Evolutionary conservation across 2,888 invertebrate genomes (phyloP).

Genomic region (Barypeithes pellucidus): DNA sequence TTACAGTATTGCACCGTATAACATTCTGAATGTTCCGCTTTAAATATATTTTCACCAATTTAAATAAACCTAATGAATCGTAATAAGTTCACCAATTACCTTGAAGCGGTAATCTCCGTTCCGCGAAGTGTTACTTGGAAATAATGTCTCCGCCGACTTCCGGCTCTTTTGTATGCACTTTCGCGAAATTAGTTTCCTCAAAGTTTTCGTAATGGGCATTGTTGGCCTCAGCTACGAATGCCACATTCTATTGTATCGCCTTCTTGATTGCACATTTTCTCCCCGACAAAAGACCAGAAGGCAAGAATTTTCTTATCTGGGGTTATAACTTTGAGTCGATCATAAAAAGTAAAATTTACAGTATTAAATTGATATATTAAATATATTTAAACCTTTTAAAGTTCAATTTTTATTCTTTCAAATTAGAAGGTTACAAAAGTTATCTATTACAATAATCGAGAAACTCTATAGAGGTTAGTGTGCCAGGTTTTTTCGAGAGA

Average conservation of each 20-base stretch:
- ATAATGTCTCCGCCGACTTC: constrained; percentile 42
- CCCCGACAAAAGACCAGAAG: constrained; percentile 25
- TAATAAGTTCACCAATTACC: constrained; percentile 25
- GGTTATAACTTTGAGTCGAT: constrained; percentile 16
- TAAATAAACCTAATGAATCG: constrained; percentile 9
- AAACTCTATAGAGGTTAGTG: too few relatives aligned
- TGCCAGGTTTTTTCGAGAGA: too few relatives aligned
- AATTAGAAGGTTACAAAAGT: too few relatives aligned
- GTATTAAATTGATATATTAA: background rate
- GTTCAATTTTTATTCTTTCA: too few relatives aligned
- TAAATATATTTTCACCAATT: background rate
- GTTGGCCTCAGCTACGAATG: constrained; percentile 45
- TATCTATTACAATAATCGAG: too few relatives aligned
- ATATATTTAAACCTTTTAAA: too few relatives aligned
- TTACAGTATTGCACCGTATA: too few relatives aligned
- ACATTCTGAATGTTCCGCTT: too few relatives aligned
- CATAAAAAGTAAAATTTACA: constrained; percentile 5
- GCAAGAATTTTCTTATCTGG: constrained; percentile 19
- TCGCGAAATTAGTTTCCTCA: constrained; percentile 53
- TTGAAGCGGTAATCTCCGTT: constrained; percentile 38
- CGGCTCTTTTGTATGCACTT: constrained; percentile 51
- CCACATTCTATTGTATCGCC: constrained; percentile 39
- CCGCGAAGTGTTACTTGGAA: constrained; percentile 39
- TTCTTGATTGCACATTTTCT: constrained; percentile 37
- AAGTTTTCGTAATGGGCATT: constrained; percentile 53